Base-by-base conservation (phyloP, 2,888 invertebrate species). In the Drosophila planitibia region DNA sequence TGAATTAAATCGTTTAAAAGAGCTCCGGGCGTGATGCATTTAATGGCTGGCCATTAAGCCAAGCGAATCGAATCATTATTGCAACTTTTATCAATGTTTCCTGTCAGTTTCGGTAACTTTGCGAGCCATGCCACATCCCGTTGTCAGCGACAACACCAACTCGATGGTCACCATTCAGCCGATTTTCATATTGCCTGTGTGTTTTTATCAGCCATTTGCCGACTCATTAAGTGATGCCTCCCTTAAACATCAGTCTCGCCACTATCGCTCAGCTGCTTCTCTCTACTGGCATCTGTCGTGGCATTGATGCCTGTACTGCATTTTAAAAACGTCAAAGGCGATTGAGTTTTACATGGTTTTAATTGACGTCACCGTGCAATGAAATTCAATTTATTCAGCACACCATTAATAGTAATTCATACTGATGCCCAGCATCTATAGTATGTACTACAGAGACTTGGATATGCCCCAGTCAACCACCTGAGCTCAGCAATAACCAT, bases 281-380 rank as follows among this genome's bases (percentile, higher is more conserved):
- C 51, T 19, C 60, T 53, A 41, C 16, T 61, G 37, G 52, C 47
- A 39, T 37, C 72, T 66, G 70, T 22, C 61, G 59, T 63, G 70
- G 61, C 70, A 41, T 47, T 72, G 76, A 74, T 74, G 80, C 74
- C 61, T 70, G 74, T 76, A 73, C 71, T 85, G 80, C 84, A 84
- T 85, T 87, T 88, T 79, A 84, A 89, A 83, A 87, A 81, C 79
- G 90, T 91, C 91, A 90, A 76, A 89, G 85, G 79, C 91, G 90
- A 92, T 92, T 91, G 91, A 91, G 90, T 86, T 90, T 86, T 92
- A 92, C 92, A 91, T 91, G 91, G 78, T 79, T 90, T 92, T 92
- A 92, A 92, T 91, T 92, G 92, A 92, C 87, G 87, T 81, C 84
- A 85, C 81, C 91, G 78, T 90, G 91, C 90, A 91, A 91, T 91